Conservation (phyloP, 2,888 invertebrate genomes). For the Nebria salina region DNA sequence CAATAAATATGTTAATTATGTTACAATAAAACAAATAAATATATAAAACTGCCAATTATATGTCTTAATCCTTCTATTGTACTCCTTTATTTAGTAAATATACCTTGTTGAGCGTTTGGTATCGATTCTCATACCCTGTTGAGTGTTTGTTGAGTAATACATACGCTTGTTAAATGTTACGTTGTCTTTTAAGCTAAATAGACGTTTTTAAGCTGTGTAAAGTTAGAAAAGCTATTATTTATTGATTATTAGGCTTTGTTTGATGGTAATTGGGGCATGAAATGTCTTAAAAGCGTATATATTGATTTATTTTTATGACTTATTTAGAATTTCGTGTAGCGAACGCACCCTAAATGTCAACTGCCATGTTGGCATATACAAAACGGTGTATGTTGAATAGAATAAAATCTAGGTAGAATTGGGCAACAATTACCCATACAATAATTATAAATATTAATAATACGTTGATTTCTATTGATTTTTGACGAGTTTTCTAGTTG, state of each 20-base stretch:
- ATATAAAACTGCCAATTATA: not conserved
- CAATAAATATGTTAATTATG: too few species aligned
- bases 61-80: too few species aligned
- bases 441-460: not conserved
- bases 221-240: not conserved
- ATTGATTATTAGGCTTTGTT: not conserved
- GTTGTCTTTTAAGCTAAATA: not conserved
- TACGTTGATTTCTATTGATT: not conserved
- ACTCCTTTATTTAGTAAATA: too few species aligned
- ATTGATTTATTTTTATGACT: not conserved
- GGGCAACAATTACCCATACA: not conserved
- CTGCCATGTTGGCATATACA: constrained; percentile 39
- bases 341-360: constrained; percentile 36
- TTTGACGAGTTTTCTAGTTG: not conserved
- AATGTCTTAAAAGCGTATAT: not conserved
- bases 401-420: not conserved
- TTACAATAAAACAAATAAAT: constrained; percentile 14
- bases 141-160: too few species aligned
- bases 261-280: not conserved
- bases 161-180: too few species aligned
- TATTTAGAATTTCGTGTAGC: not conserved
- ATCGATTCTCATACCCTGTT: too few species aligned
- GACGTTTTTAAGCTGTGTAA: not conserved
- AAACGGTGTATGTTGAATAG: constrained; percentile 2
- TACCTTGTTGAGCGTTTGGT: too few species aligned